Conservation (phyloP, 2,888 invertebrate species). For the Leptopterna dolabrata region DNA sequence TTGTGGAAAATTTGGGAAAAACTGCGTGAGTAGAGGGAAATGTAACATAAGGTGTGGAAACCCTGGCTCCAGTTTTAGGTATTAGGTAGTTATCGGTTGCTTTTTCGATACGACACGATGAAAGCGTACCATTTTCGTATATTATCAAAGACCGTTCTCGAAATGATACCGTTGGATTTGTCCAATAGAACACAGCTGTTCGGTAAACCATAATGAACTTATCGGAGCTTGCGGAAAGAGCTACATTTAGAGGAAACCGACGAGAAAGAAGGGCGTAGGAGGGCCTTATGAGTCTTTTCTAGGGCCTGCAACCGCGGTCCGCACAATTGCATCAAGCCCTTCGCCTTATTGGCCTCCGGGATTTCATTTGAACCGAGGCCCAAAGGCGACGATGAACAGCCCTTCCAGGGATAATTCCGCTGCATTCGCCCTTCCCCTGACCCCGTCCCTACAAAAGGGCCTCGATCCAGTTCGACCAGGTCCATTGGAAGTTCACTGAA, state of each 20-base stretch:
- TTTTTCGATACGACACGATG: too few species aligned
- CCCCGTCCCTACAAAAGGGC: background rate
- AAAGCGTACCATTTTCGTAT: too few species aligned
- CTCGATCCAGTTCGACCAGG: background rate
- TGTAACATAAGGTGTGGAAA: too few species aligned
- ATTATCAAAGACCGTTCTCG: too few species aligned
- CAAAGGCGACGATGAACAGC: background rate
- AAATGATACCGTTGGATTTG: background rate
- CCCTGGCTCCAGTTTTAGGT: too few species aligned
- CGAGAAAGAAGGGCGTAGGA: background rate
- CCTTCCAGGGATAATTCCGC: background rate
- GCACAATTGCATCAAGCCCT: background rate
- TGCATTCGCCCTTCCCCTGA: background rate
- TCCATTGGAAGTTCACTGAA: conserved; percentile 8
- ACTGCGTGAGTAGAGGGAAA: too few species aligned
- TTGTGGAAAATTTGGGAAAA: too few species aligned
- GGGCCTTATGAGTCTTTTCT: background rate
- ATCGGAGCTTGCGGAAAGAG: background rate
- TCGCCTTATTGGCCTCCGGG: background rate
- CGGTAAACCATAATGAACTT: conserved; percentile 3
- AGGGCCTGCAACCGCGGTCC: background rate
- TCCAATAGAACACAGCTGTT: background rate
- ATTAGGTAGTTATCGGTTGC: too few species aligned
- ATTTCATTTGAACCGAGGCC: background rate
- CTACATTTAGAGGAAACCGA: background rate